phyloP scores from a whole-genome alignment of 2,113 vertebrate species.

The Pluvialis apricaria region DNA sequence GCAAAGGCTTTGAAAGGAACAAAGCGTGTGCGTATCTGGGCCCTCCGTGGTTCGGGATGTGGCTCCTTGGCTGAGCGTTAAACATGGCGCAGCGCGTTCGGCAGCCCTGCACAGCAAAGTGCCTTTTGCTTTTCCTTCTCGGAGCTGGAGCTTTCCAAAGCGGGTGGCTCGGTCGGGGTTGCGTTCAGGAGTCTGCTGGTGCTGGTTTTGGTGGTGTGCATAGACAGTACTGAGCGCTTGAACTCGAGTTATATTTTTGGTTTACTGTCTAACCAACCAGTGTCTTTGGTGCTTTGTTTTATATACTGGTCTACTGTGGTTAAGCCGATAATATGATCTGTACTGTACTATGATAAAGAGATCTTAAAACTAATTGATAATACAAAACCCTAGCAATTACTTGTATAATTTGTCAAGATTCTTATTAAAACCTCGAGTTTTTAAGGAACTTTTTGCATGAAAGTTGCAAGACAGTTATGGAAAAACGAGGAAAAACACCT shows the following conservation, averaged over 20 bases:
- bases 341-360: rapidly evolving
- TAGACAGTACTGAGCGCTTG: rapidly evolving
- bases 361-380: background rate
- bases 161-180: rapidly evolving
- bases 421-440: background rate
- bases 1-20: background rate
- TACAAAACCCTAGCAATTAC: background rate
- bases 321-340: rapidly evolving
- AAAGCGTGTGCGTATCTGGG: background rate
- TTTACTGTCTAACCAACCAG: rapidly evolving
- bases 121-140: background rate
- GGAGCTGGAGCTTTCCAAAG: rapidly evolving
- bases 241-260: rapidly evolving
- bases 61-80: background rate
- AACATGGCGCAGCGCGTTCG: background rate
- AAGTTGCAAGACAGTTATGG: background rate
- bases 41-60: background rate
- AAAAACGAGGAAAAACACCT: rapidly evolving
- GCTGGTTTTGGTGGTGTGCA: rapidly evolving
- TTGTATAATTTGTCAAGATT: background rate
- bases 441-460: background rate
- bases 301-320: rapidly evolving
- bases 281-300: background rate
- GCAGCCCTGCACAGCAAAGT: rapidly evolving
- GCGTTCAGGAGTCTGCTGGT: rapidly evolving